Evolutionary conservation across 2,797 vertebrate genomes (phyloP).

Genomic region (Micromesistius poutassou): DNA sequence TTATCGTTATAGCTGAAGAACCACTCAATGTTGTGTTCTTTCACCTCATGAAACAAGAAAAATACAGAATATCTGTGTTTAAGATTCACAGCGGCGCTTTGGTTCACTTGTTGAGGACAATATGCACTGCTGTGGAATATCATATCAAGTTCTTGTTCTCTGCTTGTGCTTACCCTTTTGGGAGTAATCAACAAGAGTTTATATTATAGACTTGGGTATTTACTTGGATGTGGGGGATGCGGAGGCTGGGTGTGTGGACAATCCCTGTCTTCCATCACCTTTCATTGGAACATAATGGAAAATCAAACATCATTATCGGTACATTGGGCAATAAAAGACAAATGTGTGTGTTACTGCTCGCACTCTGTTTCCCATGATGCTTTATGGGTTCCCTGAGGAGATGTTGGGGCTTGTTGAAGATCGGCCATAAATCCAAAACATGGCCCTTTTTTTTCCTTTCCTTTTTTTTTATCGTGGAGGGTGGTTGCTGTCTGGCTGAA

Average conservation of each 20-base stretch:
- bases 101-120: slow-evolving; percentile 54
- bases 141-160: neutral
- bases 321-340: slow-evolving; percentile 67
- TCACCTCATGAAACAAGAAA: neutral
- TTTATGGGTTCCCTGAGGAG: slow-evolving; percentile 62
- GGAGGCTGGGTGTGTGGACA: neutral
- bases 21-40: neutral
- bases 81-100: slow-evolving; percentile 50
- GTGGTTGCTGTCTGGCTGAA: slow-evolving; percentile 66
- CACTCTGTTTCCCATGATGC: slow-evolving; percentile 62
- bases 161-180: slow-evolving; percentile 32
- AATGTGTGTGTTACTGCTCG: slow-evolving; percentile 58
- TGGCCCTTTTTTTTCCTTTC: slow-evolving; percentile 25
- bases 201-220: slow-evolving; percentile 45
- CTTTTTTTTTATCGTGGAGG: slow-evolving; percentile 46
- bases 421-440: slow-evolving; percentile 61
- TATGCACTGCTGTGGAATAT: slow-evolving; percentile 35
- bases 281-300: slow-evolving; percentile 67
- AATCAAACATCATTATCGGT: slow-evolving; percentile 76
- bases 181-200: slow-evolving; percentile 49
- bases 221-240: slow-evolving; percentile 42
- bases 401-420: slow-evolving; percentile 61
- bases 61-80: slow-evolving; percentile 49
- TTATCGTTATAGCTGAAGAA: slow-evolving; percentile 43
- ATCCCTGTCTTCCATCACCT: slow-evolving; percentile 44